Conservation (phyloP, 2,797 vertebrate species). For the Ispidina lecontei region DNA sequence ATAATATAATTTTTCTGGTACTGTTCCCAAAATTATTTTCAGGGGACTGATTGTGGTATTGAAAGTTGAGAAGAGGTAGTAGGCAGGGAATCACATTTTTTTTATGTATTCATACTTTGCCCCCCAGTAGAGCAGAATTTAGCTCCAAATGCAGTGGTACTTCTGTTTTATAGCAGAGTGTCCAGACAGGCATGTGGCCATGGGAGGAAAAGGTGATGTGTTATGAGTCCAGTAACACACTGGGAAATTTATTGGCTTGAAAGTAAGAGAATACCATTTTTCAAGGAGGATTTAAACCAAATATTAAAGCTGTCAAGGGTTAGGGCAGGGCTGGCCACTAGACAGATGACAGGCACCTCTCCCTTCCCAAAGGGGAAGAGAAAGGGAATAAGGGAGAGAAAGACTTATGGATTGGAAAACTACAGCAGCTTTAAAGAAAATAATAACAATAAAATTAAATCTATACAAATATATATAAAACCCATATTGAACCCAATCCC, state of each 20-base stretch:
- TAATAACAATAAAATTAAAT: not conserved
- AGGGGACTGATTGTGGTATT: not conserved
- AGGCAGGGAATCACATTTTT: not conserved
- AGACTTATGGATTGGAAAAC: not conserved
- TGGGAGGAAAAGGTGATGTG: not conserved
- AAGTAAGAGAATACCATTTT: not conserved
- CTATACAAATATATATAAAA: not conserved
- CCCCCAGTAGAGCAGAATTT: not conserved
- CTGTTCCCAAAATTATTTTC: not conserved
- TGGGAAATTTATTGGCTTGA: not conserved
- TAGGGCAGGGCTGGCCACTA: not conserved
- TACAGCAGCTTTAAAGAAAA: not conserved
- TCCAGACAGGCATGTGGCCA: not conserved
- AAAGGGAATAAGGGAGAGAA: not conserved
- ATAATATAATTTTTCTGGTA: not conserved
- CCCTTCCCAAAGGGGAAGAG: not conserved
- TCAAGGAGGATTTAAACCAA: not conserved
- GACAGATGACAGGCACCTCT: not conserved
- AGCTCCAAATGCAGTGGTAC: not conserved
- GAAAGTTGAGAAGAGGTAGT: not conserved
- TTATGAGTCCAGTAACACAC: not conserved
- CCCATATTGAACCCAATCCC: not conserved
- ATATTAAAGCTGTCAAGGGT: not conserved
- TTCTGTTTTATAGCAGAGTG: not conserved
- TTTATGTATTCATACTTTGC: not conserved